A percentile compares a stretch with the other conserved stretches of the same genome.
Conservation (phyloP, 2,113 vertebrate species). For the Scomber japonicus region DNA sequence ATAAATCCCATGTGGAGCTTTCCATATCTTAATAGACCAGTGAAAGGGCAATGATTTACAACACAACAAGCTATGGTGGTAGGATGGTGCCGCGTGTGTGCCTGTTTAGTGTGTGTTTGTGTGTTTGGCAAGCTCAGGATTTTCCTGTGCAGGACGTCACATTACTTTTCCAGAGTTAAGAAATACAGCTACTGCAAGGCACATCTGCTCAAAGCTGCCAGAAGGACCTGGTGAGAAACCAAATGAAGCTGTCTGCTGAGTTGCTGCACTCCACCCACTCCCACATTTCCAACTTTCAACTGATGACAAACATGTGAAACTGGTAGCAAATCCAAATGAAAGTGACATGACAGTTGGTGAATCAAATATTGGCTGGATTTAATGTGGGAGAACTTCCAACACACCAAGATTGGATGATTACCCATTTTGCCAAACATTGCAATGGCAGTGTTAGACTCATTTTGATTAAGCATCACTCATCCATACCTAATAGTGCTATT, state of each 20-base stretch:
- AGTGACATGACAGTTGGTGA: slow-evolving; percentile 2
- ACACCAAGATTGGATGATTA: not conserved
- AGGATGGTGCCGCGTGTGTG: slow-evolving; percentile 12
- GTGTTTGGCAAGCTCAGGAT: slow-evolving; percentile 71
- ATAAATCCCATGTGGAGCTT: slow-evolving; percentile 82
- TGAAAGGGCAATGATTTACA: slow-evolving; percentile 79
- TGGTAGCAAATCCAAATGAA: slow-evolving; percentile 23
- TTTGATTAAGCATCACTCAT: not conserved
- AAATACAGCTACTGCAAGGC: slow-evolving; percentile 55
- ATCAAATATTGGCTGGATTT: not conserved
- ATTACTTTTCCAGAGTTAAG: slow-evolving; percentile 66
- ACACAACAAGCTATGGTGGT: slow-evolving; percentile 63
- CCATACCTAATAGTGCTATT: not conserved
- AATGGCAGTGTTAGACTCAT: no score
- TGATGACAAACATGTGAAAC: slow-evolving; percentile 26
- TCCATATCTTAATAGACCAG: slow-evolving; percentile 85
- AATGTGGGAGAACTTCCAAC: not conserved
- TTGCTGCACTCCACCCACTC: slow-evolving; percentile 46
- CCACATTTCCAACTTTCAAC: slow-evolving; percentile 36
- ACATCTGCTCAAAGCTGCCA: slow-evolving; percentile 61
- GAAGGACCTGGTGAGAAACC: slow-evolving; percentile 41
- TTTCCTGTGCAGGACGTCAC: slow-evolving; percentile 54
- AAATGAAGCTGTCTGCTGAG: slow-evolving; percentile 57
- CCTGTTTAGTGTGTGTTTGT: slow-evolving; percentile 31
- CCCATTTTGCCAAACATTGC: not conserved